Evolutionary conservation across 2,888 invertebrate species (phyloP).

Genomic region (Drosophila picticornis): DNA sequence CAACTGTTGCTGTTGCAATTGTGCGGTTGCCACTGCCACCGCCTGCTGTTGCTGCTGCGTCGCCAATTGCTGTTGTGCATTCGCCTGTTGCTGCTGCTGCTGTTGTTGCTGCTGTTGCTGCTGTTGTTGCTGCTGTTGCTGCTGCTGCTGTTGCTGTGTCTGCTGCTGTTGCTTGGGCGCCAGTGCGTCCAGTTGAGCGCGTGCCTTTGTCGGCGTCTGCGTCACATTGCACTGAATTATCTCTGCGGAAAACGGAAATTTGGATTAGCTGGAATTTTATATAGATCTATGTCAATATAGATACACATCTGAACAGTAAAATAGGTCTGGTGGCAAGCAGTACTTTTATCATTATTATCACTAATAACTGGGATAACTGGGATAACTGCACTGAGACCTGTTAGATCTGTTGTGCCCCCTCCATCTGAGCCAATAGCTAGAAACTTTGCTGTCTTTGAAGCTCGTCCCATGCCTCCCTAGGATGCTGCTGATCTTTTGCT

Average conservation of each 20-base stretch:
- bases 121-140: constrained; percentile 49
- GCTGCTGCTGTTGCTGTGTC: constrained; percentile 65
- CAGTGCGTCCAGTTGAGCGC: constrained; percentile 86
- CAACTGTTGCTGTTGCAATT: constrained; percentile 65
- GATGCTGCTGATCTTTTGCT: too few species aligned
- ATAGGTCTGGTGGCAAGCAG: background rate
- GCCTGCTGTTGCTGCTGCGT: constrained; percentile 64
- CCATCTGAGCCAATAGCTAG: too few species aligned
- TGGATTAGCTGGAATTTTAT: background rate
- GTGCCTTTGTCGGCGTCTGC: constrained; percentile 85
- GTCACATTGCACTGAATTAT: constrained; percentile 85
- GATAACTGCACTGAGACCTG: too few species aligned
- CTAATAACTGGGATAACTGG: too few species aligned
- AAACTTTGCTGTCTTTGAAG: too few species aligned
- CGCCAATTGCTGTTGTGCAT: constrained; percentile 59
- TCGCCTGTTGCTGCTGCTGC: constrained; percentile 65
- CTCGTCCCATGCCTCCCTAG: too few species aligned
- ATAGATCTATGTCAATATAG: background rate
- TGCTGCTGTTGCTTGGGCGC: constrained; percentile 77
- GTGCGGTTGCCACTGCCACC: constrained; percentile 64
- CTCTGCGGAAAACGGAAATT: constrained; percentile 64
- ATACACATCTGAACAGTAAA: background rate
- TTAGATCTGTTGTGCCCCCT: too few species aligned
- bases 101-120: constrained; percentile 56
- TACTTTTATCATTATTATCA: background rate